These are phyloP conservation scores for Lycophotia porphyrea DNA, from an alignment of 2,888 invertebrate species.

Conservation along the genomic window DNA sequence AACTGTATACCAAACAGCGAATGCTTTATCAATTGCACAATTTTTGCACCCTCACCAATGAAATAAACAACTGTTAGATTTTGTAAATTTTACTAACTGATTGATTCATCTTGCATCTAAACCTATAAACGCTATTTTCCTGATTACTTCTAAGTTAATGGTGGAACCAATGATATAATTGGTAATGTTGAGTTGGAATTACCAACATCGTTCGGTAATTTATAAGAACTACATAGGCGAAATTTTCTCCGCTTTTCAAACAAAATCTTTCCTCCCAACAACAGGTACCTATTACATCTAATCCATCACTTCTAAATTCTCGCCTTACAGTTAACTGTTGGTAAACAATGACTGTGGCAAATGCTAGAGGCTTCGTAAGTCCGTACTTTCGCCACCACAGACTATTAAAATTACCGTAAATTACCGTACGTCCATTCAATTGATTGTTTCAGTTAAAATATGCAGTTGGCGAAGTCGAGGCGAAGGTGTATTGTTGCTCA, in stretches of 20 bases:
- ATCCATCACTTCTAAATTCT: constrained; percentile 35
- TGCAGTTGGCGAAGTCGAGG: constrained; percentile 32
- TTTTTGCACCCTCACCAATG: too few relatives aligned
- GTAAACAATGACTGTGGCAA: constrained; percentile 56
- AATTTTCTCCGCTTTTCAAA: background rate
- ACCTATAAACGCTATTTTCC: too few relatives aligned
- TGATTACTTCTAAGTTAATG: too few relatives aligned
- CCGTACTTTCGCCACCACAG: constrained; percentile 48
- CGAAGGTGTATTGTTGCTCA: constrained; percentile 37
- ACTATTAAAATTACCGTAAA: constrained; percentile 54
- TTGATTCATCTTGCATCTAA: too few relatives aligned
- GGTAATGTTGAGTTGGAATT: background rate
- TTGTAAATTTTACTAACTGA: background rate
- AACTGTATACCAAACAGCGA: too few relatives aligned
- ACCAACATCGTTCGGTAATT: background rate
- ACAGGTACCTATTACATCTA: constrained; percentile 8
- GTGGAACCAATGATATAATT: too few relatives aligned
- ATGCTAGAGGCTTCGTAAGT: constrained; percentile 35
- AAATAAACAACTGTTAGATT: background rate
- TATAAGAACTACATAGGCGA: background rate
- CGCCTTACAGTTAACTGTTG: constrained; percentile 16
- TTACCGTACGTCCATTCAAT: constrained; percentile 51
- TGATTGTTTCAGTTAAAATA: constrained; percentile 49
- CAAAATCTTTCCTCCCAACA: constrained; percentile 12
- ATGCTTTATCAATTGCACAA: too few relatives aligned